Evolutionary conservation across 2,888 invertebrate species (phyloP).

Genomic region (Dioctria rufipes): DNA sequence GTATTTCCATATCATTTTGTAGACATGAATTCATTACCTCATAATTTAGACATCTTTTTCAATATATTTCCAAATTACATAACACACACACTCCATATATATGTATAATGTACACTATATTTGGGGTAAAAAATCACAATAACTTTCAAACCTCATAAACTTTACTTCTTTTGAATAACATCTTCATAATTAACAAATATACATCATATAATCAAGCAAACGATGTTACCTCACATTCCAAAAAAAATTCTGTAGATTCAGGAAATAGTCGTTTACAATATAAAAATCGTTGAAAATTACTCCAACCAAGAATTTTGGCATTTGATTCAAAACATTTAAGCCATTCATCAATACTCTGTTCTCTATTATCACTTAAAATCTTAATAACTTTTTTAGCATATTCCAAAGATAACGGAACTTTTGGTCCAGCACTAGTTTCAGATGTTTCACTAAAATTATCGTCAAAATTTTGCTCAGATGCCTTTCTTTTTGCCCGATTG

Average conservation of each 20-base stretch:
- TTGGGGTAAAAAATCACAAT: background rate
- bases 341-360: constrained; percentile 25
- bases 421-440: background rate
- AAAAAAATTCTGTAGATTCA: constrained; percentile 31
- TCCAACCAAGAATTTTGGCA: constrained; percentile 40
- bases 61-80: too few relatives aligned
- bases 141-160: background rate
- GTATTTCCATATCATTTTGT: too few relatives aligned
- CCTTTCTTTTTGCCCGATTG: background rate
- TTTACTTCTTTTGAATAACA: background rate
- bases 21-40: too few relatives aligned
- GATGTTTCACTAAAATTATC: background rate
- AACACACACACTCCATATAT: too few relatives aligned
- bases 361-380: background rate
- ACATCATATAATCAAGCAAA: background rate
- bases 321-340: constrained; percentile 18
- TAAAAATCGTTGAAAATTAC: constrained; percentile 36
- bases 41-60: too few relatives aligned
- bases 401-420: constrained; percentile 4
- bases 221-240: constrained; percentile 36
- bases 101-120: background rate
- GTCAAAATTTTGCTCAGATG: background rate
- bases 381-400: constrained; percentile 24
- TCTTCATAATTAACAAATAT: background rate
- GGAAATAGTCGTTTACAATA: constrained; percentile 35